Conservation (phyloP, 2,888 invertebrate genomes). For the Liopterus haemorrhoidalis region DNA sequence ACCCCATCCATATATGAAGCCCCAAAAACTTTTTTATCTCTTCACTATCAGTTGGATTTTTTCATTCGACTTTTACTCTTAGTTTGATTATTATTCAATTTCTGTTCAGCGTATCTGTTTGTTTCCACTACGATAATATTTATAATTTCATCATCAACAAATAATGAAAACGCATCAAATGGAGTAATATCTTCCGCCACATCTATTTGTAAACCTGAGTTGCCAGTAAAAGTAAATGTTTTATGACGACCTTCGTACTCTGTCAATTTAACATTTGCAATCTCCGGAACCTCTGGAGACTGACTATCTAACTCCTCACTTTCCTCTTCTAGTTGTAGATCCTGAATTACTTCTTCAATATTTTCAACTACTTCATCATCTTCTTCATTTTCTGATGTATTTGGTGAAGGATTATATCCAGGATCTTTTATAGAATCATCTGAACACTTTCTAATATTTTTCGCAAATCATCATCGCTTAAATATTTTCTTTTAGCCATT, state of each 20-base stretch:
- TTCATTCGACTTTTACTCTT: neutral
- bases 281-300: constrained; percentile 14
- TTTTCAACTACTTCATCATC: constrained; percentile 21
- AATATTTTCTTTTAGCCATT: too few species aligned
- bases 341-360: constrained; percentile 16
- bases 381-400: constrained; percentile 3
- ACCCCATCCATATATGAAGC: too few species aligned
- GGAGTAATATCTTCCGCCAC: constrained; percentile 24
- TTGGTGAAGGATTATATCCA: constrained; percentile 6
- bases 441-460: too few species aligned
- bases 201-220: constrained; percentile 17
- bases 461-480: too few species aligned
- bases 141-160: constrained; percentile 8
- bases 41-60: too few species aligned
- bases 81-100: constrained; percentile 8
- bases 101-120: constrained; percentile 28
- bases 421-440: constrained; percentile 3
- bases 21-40: constrained; percentile 29
- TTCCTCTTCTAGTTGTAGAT: constrained; percentile 17
- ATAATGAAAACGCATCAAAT: constrained; percentile 27
- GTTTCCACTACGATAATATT: constrained; percentile 15
- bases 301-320: constrained; percentile 17
- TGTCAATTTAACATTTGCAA: constrained; percentile 12
- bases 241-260: constrained; percentile 11
- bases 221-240: constrained; percentile 18